Base-by-base conservation (phyloP, 1,140 invertebrate species). In the Drosophila nannoptera region DNA sequence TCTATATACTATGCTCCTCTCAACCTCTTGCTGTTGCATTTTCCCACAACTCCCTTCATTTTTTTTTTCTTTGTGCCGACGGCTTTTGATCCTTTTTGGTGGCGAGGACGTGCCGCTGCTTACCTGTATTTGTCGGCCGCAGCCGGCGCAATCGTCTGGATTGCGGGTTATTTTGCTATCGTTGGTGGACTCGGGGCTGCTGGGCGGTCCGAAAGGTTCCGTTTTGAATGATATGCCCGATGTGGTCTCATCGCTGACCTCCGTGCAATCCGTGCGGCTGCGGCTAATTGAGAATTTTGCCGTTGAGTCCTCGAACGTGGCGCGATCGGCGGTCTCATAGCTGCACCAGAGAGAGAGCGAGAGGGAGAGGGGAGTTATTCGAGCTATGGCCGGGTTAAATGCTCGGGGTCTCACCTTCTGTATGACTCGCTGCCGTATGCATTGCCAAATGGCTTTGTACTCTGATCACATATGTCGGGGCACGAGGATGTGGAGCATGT, bases 221-320 rank as follows among this genome's bases (percentile, higher is more conserved):
- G 88, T 89, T 81, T 90, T 90, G n/a, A 90, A 86, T 71, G 87
- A 87, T 66, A 89, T 87, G 46, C 88, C 88, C 64, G 88, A 89
- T 63, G 81, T 88, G 49, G 78, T 88, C 61, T 88, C 86, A 52
- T 88, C 88, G 60, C 78, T 87, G 43, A 86, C 73, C 56, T 89
- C 88, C 46, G 87, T 75, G 73, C 88, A 88, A 48, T 89, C 83
- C 33, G 82, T 82, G 56, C 87, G 73, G 67, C 77, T 78, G 45
- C 84, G 81, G 67, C 80, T 88, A 53, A 89, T 82, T 22, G 88
- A 82, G 55, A 88, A 89, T 52, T 89, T 89, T 5, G 87, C 76
- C 38, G 86, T 31, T 5, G 86, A 78, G 72, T 89, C 88, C 59
- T 87, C 87, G 36, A 89, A 87, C 33, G 78, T 73, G 29, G 86